Percentiles rank a stretch among this genome's conserved stretches.
These are phyloP conservation scores for Idaea biselata DNA, from an alignment of 2,888 invertebrate species.

Conservation along the genomic window DNA sequence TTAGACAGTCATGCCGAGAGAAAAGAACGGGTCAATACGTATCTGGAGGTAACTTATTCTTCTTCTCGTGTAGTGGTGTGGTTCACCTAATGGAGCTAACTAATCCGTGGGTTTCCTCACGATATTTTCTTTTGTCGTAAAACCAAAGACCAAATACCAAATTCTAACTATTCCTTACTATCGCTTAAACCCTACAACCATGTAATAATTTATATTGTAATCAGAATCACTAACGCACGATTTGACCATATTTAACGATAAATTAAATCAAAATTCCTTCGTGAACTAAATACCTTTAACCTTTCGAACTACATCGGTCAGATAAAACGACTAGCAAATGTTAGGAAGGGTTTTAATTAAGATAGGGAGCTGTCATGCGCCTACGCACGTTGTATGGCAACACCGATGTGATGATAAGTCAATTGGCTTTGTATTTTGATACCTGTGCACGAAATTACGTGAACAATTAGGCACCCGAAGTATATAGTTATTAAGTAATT, in stretches of 20 bases:
- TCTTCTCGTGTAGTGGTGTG: too few relatives aligned
- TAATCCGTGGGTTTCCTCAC: neutral
- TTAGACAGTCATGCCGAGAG: too few relatives aligned
- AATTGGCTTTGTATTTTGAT: conserved; percentile 13
- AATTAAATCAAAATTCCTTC: conserved; percentile 48
- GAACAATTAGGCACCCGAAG: conserved; percentile 2
- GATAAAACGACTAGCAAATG: conserved; percentile 43
- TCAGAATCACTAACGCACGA: conserved; percentile 43
- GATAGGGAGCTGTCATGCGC: conserved; percentile 48
- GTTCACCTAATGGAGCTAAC: neutral
- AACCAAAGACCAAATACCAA: neutral
- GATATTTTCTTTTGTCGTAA: neutral
- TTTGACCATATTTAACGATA: conserved; percentile 40
- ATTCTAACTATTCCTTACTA: neutral
- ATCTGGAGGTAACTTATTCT: too few relatives aligned
- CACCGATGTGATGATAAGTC: conserved; percentile 23
- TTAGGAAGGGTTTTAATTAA: conserved; percentile 64
- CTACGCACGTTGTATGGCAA: conserved; percentile 39
- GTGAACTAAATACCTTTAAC: conserved; percentile 60
- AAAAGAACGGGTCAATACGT: too few relatives aligned
- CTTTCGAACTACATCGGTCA: conserved; percentile 36
- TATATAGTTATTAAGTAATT: neutral
- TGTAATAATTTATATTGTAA: conserved; percentile 15
- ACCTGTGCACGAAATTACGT: neutral
- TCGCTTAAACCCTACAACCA: neutral